Evolutionary conservation across 2,113 vertebrate genomes (phyloP).

Genomic region (Triplophysa siluroides): DNA sequence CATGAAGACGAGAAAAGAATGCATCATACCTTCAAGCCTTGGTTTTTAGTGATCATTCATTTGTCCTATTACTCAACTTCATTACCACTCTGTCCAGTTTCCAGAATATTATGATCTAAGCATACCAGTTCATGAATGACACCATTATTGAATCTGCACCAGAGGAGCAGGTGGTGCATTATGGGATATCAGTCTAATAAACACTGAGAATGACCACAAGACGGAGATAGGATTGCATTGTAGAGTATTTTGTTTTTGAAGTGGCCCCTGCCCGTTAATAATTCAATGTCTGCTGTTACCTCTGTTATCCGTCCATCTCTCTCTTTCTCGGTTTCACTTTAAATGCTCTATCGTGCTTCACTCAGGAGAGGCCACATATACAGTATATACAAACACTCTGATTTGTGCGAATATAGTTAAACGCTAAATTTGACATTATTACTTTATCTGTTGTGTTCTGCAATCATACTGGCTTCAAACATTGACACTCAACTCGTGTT

Average conservation of each 20-base stretch:
- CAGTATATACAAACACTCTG: neutral
- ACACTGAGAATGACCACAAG: conserved; percentile 11
- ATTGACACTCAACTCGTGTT: neutral
- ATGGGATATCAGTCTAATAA: conserved; percentile 46
- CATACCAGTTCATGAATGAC: conserved; percentile 81
- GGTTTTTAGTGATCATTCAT: neutral
- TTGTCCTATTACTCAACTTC: conserved; percentile 79
- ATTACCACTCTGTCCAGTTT: conserved; percentile 85
- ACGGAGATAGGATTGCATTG: conserved; percentile 6
- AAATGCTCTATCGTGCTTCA: conserved; percentile 19
- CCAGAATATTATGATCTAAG: conserved; percentile 80
- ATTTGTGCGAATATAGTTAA: conserved; percentile 2
- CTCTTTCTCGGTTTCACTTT: conserved; percentile 54
- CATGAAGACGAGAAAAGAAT: neutral
- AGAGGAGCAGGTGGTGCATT: conserved; percentile 50
- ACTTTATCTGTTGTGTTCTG: neutral
- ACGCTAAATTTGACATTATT: conserved; percentile 5
- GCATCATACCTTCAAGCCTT: neutral
- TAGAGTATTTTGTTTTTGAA: conserved; percentile 64
- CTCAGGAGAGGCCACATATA: conserved; percentile 15
- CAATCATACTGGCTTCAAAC: neutral
- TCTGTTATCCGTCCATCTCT: conserved; percentile 36
- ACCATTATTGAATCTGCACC: conserved; percentile 64
- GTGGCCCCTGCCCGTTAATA: conserved; percentile 62
- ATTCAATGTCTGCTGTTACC: conserved; percentile 64